Evolutionary conservation across 1,140 invertebrate genomes (phyloP).

Genomic region (Drepana arcuata): DNA sequence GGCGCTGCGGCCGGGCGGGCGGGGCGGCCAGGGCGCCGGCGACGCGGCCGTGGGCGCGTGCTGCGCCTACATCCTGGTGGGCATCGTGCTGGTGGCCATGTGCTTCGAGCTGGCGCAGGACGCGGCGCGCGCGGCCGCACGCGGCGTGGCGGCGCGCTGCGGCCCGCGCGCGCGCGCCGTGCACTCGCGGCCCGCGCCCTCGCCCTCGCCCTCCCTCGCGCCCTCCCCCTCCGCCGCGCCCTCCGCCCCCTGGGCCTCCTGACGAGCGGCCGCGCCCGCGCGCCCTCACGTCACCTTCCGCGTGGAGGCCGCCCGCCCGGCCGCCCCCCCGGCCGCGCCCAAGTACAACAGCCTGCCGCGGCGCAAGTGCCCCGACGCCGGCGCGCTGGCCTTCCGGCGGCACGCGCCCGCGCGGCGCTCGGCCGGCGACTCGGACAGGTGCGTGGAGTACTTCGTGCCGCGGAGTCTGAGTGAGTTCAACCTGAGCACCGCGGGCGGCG

Average conservation of each 20-base stretch:
- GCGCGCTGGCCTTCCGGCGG: conserved; percentile 73
- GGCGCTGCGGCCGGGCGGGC: conserved; percentile 82
- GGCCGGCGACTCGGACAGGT: conserved; percentile 74
- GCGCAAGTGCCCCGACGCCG: conserved; percentile 67
- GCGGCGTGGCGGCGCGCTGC: conserved; percentile 67
- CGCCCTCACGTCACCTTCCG: conserved; percentile 65
- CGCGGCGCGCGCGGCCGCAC: conserved; percentile 82
- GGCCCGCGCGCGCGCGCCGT: conserved; percentile 44
- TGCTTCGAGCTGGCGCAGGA: conserved; percentile 97
- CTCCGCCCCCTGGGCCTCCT: conserved; percentile 33
- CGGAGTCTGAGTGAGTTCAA: conserved; percentile 87
- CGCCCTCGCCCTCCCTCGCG: conserved; percentile 16
- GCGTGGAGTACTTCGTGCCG: conserved; percentile 87
- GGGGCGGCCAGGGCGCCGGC: conserved; percentile 77
- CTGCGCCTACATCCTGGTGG: conserved; percentile 92
- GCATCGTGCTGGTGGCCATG: conserved; percentile 96
- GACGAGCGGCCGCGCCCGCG: conserved; percentile 12
- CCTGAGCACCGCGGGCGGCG: conserved; percentile 73
- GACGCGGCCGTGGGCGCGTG: conserved; percentile 85
- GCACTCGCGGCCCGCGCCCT: conserved; percentile 9
- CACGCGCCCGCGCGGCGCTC: conserved; percentile 77
- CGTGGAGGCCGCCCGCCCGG: conserved; percentile 65
- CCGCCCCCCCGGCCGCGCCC: too few relatives aligned
- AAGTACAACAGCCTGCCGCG: conserved; percentile 76
- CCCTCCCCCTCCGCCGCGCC: conserved; percentile 40